These are phyloP conservation scores for Eidolon dupreanum DNA, from an alignment of 2,797 vertebrate genomes.

Conservation along the genomic window DNA sequence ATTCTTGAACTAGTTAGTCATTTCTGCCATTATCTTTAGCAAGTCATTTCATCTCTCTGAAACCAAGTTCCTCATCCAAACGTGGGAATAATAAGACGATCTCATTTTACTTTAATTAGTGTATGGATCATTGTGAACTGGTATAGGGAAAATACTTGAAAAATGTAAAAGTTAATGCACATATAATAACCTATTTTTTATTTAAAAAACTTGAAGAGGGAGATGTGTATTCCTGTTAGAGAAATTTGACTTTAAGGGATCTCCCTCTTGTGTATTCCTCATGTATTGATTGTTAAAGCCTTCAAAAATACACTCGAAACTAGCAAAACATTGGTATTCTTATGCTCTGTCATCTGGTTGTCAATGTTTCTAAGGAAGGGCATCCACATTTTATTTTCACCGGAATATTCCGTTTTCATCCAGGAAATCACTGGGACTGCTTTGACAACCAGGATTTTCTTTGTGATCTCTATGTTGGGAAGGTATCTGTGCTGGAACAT, in stretches of 20 bases:
- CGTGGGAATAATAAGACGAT: neutral
- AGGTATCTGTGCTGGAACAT: neutral
- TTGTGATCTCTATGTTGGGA: neutral
- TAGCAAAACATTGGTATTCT: neutral
- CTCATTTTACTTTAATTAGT: neutral
- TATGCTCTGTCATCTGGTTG: constrained; percentile 24
- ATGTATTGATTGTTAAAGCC: neutral
- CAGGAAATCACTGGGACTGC: neutral
- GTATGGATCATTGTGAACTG: neutral
- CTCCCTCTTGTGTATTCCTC: neutral
- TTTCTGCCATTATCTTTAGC: neutral
- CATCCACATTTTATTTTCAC: neutral
- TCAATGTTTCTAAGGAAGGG: neutral
- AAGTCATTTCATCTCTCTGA: neutral
- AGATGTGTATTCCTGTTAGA: neutral
- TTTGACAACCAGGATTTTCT: neutral
- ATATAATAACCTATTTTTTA: neutral
- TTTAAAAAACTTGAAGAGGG: neutral
- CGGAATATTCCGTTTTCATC: neutral
- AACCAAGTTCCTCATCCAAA: constrained; percentile 22
- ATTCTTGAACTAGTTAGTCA: neutral
- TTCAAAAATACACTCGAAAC: neutral
- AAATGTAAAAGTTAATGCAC: neutral
- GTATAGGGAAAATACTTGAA: neutral
- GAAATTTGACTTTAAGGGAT: neutral